Percentiles rank a stretch among this genome's conserved stretches.
Conservation (phyloP, 1,140 invertebrate genomes). For the Panulirus ornatus region DNA sequence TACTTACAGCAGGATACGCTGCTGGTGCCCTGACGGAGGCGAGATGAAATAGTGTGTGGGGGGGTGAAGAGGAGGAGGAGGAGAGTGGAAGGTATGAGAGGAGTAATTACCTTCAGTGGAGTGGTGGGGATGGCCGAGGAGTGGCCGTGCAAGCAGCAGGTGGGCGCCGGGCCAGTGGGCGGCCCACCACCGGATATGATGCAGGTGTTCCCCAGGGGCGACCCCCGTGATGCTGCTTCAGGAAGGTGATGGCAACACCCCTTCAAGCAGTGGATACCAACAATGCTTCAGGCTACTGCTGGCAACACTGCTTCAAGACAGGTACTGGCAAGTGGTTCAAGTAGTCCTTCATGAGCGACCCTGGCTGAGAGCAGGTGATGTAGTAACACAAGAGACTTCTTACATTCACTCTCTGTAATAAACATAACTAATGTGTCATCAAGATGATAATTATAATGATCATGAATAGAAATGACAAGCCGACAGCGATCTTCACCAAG, state of each 20-base stretch:
- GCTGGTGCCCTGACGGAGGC: background rate
- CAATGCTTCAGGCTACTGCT: too few species aligned
- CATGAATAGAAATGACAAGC: background rate
- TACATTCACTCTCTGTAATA: too few species aligned
- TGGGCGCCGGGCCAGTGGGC: background rate
- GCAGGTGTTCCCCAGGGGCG: conserved; percentile 1
- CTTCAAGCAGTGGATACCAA: too few species aligned
- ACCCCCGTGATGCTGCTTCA: too few species aligned
- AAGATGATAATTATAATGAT: background rate
- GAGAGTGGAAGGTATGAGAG: background rate
- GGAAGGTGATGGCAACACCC: background rate
- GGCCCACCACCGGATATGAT: conserved; percentile 13
- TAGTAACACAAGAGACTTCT: too few species aligned
- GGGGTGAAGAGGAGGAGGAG: background rate
- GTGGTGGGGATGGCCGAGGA: background rate
- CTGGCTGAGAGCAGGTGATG: too few species aligned
- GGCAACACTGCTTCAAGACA: too few species aligned
- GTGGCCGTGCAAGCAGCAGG: background rate
- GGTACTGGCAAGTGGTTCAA: too few species aligned
- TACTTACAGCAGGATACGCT: too few species aligned
- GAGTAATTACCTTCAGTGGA: background rate
- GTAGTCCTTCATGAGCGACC: too few species aligned
- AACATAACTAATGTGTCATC: background rate
- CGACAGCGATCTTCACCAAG: too few species aligned
- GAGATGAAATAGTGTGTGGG: background rate